A percentile compares a stretch with the other conserved stretches of the same genome.
These are phyloP conservation scores for Drosophila putrida DNA, from an alignment of 2,888 invertebrate genomes.

Conservation along the genomic window DNA sequence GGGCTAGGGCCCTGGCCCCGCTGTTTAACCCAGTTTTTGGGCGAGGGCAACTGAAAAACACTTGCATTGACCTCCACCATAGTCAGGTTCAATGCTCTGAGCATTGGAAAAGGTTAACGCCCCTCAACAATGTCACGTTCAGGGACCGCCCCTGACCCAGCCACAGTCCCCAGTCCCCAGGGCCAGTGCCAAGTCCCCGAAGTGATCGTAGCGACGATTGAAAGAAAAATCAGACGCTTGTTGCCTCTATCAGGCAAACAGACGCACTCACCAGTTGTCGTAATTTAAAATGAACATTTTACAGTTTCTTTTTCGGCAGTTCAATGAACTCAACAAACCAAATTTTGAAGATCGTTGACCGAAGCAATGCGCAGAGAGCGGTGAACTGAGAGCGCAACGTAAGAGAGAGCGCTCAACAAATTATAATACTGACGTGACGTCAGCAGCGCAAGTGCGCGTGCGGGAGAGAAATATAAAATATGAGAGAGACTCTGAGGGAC, in stretches of 20 bases:
- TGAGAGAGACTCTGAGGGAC: neutral
- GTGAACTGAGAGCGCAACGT: conserved; percentile 4
- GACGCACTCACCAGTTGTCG: conserved; percentile 29
- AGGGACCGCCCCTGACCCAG: conserved; percentile 75
- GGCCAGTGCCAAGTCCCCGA: neutral
- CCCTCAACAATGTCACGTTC: conserved; percentile 77
- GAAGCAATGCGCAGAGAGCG: conserved; percentile 11
- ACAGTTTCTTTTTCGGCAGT: conserved; percentile 62
- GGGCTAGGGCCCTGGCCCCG: conserved; percentile 43
- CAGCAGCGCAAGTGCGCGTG: conserved; percentile 14
- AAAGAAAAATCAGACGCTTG: conserved; percentile 83
- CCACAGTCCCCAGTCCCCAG: conserved; percentile 1
- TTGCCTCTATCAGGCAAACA: conserved; percentile 76
- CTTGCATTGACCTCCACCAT: conserved; percentile 49
- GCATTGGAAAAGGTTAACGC: conserved; percentile 45
- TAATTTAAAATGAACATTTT: conserved; percentile 26
- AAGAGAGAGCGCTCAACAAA: neutral
- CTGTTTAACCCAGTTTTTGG: conserved; percentile 59
- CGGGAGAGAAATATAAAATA: conserved; percentile 10
- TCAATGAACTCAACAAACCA: conserved; percentile 56
- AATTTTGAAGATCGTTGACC: conserved; percentile 70
- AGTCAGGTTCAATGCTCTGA: conserved; percentile 68
- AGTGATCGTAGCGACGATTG: conserved; percentile 53
- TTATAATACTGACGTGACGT: conserved; percentile 33
- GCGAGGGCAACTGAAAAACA: conserved; percentile 23